phyloP scores from a whole-genome alignment of 2,888 invertebrate species.

The Creontiades dilutus region DNA sequence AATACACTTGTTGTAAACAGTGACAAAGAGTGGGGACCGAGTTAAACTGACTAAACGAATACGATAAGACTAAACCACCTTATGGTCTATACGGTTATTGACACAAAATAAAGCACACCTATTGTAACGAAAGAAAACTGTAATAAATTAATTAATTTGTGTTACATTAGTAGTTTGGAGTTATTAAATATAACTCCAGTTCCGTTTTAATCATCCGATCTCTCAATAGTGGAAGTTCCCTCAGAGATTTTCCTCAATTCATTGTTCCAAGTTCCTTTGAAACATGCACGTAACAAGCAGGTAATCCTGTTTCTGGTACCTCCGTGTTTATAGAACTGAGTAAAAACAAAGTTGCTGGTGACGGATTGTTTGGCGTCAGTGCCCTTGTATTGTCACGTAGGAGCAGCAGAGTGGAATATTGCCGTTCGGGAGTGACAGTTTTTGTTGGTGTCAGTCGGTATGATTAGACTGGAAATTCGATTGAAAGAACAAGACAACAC shows the following conservation, averaged over 20 bases:
- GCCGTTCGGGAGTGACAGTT: not conserved
- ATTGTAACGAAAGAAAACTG: no score
- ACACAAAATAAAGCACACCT: no score
- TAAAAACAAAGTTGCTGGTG: not conserved
- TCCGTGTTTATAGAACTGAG: constrained; percentile 42
- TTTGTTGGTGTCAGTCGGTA: no score
- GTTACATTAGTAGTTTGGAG: not conserved
- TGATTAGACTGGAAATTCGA: no score
- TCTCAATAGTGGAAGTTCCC: not conserved
- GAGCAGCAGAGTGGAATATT: not conserved
- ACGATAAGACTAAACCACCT: no score
- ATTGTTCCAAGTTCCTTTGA: not conserved
- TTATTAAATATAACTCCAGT: not conserved
- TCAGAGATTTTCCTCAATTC: not conserved
- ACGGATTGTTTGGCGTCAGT: constrained; percentile 24
- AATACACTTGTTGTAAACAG: no score
- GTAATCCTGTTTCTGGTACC: not conserved
- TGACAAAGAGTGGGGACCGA: no score
- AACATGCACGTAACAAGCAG: not conserved
- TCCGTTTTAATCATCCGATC: not conserved
- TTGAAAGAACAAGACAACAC: no score
- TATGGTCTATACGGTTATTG: no score
- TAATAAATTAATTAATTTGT: no score
- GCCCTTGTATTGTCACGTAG: constrained; percentile 58
- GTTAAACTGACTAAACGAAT: no score